Conservation (phyloP, 2,888 invertebrate genomes). For the Tortricodes alternella region DNA sequence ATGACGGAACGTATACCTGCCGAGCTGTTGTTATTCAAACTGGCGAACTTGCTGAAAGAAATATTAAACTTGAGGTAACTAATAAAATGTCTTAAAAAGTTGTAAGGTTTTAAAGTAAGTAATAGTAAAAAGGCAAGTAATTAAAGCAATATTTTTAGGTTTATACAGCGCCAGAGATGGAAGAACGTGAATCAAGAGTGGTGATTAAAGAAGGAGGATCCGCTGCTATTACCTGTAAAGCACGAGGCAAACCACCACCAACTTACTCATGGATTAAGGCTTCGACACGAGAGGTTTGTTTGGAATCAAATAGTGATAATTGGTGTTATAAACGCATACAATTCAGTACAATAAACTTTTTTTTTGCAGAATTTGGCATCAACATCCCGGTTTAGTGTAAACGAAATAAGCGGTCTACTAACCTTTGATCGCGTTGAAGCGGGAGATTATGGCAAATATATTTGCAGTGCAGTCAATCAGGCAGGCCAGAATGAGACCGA, state of each 20-base stretch:
- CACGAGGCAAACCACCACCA: constrained; percentile 92
- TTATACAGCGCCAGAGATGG: constrained; percentile 88
- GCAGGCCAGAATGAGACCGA: constrained; percentile 88
- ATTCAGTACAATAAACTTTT: too few relatives aligned
- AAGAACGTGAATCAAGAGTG: constrained; percentile 81
- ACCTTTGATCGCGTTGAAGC: constrained; percentile 89
- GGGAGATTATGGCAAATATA: constrained; percentile 90
- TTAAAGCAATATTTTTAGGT: constrained; percentile 71
- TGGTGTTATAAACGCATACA: too few relatives aligned
- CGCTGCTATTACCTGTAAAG: constrained; percentile 89
- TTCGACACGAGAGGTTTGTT: constrained; percentile 82
- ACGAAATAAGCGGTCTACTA: constrained; percentile 87
- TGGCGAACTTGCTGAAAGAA: constrained; percentile 89
- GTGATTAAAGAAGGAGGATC: constrained; percentile 92
- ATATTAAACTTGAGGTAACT: constrained; percentile 90
- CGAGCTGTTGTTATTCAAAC: constrained; percentile 92
- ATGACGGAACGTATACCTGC: constrained; percentile 94
- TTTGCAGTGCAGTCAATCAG: constrained; percentile 90
- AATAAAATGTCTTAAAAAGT: background rate
- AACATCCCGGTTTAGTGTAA: constrained; percentile 85
- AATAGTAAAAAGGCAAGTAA: background rate
- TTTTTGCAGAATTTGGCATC: constrained; percentile 84
- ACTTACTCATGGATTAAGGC: constrained; percentile 92
- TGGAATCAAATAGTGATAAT: background rate
- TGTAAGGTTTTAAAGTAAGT: background rate